Percentiles rank a stretch among this genome's conserved stretches.
These are phyloP conservation scores for Mormyrops boulengeri DNA, from an alignment of 2,797 vertebrate species.

Conservation along the genomic window DNA sequence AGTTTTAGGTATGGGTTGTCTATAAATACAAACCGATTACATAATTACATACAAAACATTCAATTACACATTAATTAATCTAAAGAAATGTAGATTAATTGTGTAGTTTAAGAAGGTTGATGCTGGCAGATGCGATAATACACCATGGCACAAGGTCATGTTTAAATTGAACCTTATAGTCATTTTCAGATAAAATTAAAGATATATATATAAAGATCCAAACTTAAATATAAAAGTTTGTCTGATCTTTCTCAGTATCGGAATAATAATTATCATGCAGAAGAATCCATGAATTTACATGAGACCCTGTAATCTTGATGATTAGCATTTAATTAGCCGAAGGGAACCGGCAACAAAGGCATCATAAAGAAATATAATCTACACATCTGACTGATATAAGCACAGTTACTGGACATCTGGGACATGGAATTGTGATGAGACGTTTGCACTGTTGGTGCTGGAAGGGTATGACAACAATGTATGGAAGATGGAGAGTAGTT, in stretches of 20 bases:
- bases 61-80: neutral
- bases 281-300: neutral
- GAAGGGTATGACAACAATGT: neutral
- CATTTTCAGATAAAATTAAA: neutral
- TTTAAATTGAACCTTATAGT: neutral
- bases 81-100: neutral
- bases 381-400: neutral
- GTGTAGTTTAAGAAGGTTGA: neutral
- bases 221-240: neutral
- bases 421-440: neutral
- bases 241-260: neutral
- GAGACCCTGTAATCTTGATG: neutral
- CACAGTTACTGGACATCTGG: neutral
- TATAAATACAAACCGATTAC: neutral
- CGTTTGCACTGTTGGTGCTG: neutral
- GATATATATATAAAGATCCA: neutral
- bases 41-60: neutral
- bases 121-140: neutral
- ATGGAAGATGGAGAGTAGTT: neutral
- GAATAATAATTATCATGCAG: neutral
- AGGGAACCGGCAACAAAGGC: neutral
- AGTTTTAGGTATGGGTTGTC: neutral
- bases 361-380: neutral
- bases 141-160: neutral
- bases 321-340: neutral